Conservation (phyloP, 2,888 invertebrate species). For the Ellobium chinense region DNA sequence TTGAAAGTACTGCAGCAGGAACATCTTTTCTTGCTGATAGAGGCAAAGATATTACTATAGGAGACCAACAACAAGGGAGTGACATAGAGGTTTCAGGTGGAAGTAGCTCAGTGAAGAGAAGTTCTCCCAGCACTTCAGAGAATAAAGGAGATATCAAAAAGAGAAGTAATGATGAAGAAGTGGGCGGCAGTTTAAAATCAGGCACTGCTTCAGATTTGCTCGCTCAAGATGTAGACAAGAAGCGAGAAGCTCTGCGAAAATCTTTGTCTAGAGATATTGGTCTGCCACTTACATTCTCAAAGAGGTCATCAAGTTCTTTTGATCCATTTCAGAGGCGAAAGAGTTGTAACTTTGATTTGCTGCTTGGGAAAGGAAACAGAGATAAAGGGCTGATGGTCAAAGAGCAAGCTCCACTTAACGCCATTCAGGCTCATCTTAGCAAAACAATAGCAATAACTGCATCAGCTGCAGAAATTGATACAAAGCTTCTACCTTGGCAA, state of each 20-base stretch:
- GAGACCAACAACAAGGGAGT: too few relatives aligned
- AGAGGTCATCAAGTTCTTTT: neutral
- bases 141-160: neutral
- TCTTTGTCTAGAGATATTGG: conserved; percentile 10
- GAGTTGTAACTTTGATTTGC: neutral
- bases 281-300: neutral
- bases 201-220: too few relatives aligned
- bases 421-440: neutral
- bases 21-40: too few relatives aligned
- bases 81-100: too few relatives aligned
- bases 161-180: neutral
- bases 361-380: neutral
- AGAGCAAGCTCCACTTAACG: neutral
- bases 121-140: neutral
- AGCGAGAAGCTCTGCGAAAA: neutral
- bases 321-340: neutral
- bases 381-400: neutral
- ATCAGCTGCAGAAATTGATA: neutral
- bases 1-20: too few relatives aligned
- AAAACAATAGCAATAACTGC: neutral
- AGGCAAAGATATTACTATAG: too few relatives aligned
- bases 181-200: too few relatives aligned
- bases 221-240: neutral
- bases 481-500: neutral
- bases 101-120: conserved; percentile 6